Percentiles rank a stretch among this genome's conserved stretches.
Conservation (phyloP, 1,140 invertebrate species). For the Trachelipus rathkii region DNA sequence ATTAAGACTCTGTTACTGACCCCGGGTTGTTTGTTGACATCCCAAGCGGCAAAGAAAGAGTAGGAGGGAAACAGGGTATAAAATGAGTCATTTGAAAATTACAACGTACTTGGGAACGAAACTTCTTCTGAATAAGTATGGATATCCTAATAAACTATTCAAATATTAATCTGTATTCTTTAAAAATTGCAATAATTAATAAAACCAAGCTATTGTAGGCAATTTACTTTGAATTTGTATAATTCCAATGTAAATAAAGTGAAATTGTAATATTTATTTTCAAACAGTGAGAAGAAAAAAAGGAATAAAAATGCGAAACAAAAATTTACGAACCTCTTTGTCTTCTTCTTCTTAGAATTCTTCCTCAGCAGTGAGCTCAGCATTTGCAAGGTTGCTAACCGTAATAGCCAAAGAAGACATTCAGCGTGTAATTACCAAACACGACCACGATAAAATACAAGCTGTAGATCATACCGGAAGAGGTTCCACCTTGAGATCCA, state of each 20-base stretch:
- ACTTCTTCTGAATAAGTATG: too few relatives aligned
- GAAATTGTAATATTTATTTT: background rate
- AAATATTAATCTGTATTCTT: too few relatives aligned
- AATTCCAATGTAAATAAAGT: background rate
- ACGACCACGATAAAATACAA: conserved; percentile 99
- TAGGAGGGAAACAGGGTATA: background rate
- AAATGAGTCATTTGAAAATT: background rate
- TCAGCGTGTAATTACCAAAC: conserved; percentile 99
- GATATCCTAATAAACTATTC: too few relatives aligned
- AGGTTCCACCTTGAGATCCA: conserved; percentile 81
- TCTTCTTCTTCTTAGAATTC: conserved; percentile 96
- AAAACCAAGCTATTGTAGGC: too few relatives aligned
- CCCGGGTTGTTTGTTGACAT: conserved; percentile 4
- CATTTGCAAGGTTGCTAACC: conserved; percentile 99
- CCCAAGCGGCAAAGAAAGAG: background rate
- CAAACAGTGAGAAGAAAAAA: background rate
- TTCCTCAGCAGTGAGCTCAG: conserved; percentile 97
- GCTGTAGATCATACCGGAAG: conserved; percentile 91
- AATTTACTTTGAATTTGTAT: too few relatives aligned
- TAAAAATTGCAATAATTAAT: too few relatives aligned
- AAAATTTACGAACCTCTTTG: conserved; percentile 62
- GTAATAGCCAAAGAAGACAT: conserved; percentile 99
- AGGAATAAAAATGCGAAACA: background rate
- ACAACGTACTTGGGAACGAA: too few relatives aligned
- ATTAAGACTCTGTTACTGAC: background rate